Evolutionary conservation across 1,140 invertebrate genomes (phyloP).

Genomic region (Drosophila pectinifera): DNA sequence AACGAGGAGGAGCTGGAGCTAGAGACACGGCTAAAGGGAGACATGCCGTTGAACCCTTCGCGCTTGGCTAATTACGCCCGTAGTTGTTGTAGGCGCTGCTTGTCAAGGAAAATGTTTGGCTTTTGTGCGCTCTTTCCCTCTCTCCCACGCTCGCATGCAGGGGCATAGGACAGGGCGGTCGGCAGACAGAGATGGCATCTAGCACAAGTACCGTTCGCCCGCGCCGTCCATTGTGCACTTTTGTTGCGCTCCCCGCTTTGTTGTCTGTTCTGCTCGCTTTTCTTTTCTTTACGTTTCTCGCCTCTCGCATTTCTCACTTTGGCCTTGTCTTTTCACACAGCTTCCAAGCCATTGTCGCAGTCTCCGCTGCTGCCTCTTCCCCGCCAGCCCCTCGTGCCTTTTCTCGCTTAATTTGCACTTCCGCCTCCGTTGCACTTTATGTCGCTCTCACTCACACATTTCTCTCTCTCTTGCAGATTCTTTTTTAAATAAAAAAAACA

Average conservation of each 20-base stretch:
- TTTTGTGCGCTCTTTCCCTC: conserved; percentile 55
- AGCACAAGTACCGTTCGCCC: conserved; percentile 51
- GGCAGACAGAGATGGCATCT: conserved; percentile 41
- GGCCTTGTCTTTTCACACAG: conserved; percentile 48
- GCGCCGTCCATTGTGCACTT: conserved; percentile 41
- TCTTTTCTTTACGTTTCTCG: conserved; percentile 14
- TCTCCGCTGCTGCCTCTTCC: conserved; percentile 31
- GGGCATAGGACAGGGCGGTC: conserved; percentile 10
- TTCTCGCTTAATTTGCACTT: conserved; percentile 70
- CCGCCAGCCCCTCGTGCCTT: conserved; percentile 46
- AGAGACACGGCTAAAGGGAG: conserved; percentile 42
- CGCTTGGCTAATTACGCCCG: conserved; percentile 72
- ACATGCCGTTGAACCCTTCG: conserved; percentile 66
- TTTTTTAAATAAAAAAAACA: conserved; percentile 13
- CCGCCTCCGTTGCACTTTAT: conserved; percentile 48
- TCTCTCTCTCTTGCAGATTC: conserved; percentile 27
- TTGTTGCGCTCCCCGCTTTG: conserved; percentile 59
- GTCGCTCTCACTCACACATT: conserved; percentile 10
- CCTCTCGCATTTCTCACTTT: conserved; percentile 26
- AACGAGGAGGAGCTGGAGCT: conserved; percentile 27
- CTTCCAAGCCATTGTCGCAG: conserved; percentile 41
- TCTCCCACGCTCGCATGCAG: conserved; percentile 16
- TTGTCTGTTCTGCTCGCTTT: conserved; percentile 62
- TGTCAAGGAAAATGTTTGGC: conserved; percentile 47
- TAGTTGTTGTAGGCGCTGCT: conserved; percentile 19